phyloP scores from a whole-genome alignment of 2,888 invertebrate genomes.

The Leucoma salicis region DNA sequence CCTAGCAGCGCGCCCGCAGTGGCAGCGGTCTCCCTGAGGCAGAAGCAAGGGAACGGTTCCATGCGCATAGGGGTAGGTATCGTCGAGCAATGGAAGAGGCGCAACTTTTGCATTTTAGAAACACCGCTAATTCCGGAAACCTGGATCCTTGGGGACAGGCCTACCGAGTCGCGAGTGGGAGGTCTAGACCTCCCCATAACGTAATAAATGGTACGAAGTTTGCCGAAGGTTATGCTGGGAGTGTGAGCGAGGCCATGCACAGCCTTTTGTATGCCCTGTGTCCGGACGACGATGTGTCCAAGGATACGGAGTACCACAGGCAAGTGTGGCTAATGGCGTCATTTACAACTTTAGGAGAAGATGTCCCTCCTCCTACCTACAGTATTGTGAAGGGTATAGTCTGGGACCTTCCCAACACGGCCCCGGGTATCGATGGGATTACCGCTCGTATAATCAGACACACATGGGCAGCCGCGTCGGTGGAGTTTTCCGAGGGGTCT shows the following conservation, averaged over 20 bases:
- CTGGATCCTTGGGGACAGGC: conserved; percentile 28
- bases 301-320: conserved; percentile 26
- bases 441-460: conserved; percentile 22
- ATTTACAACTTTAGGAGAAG: conserved; percentile 17
- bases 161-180: conserved; percentile 23
- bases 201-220: conserved; percentile 15
- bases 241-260: conserved; percentile 17
- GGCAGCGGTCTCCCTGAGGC: not conserved
- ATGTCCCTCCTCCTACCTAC: conserved; percentile 9
- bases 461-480: conserved; percentile 17
- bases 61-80: conserved; percentile 3
- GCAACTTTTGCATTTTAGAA: conserved; percentile 1
- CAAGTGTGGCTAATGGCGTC: conserved; percentile 22
- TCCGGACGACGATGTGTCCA: conserved; percentile 29
- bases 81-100: conserved; percentile 6
- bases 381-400: conserved; percentile 19
- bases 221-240: conserved; percentile 8
- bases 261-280: conserved; percentile 25
- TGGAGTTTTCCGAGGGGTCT: conserved; percentile 20
- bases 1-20: not conserved
- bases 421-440: conserved; percentile 37
- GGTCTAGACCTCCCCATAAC: conserved; percentile 19
- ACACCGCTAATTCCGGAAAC: not conserved
- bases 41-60: not conserved
- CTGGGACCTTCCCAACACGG: conserved; percentile 27